phyloP scores from a whole-genome alignment of 2,888 invertebrate genomes.

The Morpho achilles region DNA sequence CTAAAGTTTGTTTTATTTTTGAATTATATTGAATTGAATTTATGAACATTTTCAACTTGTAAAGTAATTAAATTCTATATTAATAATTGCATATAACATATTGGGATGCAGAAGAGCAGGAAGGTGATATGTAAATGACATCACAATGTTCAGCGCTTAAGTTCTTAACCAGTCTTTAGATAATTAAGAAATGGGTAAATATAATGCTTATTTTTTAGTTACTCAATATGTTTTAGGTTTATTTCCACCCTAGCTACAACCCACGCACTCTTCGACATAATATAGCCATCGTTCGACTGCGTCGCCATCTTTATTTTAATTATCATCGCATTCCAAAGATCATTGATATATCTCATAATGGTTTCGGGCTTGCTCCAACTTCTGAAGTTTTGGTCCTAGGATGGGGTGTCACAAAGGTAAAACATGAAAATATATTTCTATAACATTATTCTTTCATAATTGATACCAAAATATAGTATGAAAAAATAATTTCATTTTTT shows the following conservation, averaged over 20 bases:
- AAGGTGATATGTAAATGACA: too few species aligned
- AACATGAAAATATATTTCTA: neutral
- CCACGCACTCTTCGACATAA: constrained; percentile 54
- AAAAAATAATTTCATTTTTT: neutral
- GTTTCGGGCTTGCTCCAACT: constrained; percentile 39
- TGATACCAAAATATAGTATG: neutral
- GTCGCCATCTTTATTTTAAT: constrained; percentile 44
- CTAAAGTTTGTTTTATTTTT: too few species aligned
- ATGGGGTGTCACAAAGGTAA: constrained; percentile 68
- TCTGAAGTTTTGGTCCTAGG: constrained; percentile 57
- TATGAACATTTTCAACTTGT: too few species aligned
- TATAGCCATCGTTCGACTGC: constrained; percentile 57
- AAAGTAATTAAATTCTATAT: too few species aligned
- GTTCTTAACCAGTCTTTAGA: neutral
- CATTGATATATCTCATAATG: constrained; percentile 43
- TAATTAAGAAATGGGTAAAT: neutral
- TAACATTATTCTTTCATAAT: neutral
- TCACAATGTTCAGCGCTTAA: too few species aligned
- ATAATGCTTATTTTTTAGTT: neutral
- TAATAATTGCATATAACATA: too few species aligned
- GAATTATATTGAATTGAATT: too few species aligned
- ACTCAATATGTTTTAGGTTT: constrained; percentile 44
- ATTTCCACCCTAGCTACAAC: constrained; percentile 64
- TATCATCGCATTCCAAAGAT: constrained; percentile 52
- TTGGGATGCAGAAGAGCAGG: too few species aligned